Conservation (phyloP, 2,113 vertebrate genomes). For the Urocolius indicus region DNA sequence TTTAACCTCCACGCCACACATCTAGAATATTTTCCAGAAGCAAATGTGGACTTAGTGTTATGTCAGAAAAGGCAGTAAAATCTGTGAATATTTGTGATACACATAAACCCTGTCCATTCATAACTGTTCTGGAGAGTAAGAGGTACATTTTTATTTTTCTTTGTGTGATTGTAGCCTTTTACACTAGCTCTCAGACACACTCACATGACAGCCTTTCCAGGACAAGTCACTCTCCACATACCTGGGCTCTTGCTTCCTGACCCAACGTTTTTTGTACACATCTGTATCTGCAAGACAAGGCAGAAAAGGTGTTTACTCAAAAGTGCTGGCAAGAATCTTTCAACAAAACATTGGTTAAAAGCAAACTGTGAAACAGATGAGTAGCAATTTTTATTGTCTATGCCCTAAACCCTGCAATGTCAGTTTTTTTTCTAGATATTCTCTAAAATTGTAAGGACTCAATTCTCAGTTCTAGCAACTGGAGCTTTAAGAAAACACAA, state of each 20-base stretch:
- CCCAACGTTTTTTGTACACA: not conserved
- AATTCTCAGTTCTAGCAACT: not conserved
- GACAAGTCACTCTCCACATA: not conserved
- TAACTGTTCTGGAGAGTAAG: not conserved
- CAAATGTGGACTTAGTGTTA: not conserved
- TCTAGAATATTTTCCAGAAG: slow-evolving; percentile 13
- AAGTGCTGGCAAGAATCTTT: not conserved
- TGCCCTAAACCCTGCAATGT: not conserved
- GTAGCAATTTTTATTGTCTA: not conserved
- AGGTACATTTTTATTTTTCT: not conserved
- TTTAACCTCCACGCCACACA: not conserved
- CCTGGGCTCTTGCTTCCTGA: accelerated
- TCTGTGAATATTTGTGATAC: not conserved
- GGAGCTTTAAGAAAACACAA: not conserved
- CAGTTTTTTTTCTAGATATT: not conserved
- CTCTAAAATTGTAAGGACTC: not conserved
- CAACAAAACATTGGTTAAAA: not conserved
- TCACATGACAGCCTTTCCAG: not conserved
- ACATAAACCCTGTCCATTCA: not conserved
- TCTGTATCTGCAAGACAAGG: not conserved
- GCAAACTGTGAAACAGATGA: not conserved
- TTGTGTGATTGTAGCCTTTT: not conserved
- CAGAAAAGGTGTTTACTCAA: not conserved
- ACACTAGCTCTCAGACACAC: not conserved
- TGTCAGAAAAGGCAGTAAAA: not conserved